A percentile compares a stretch with the other conserved stretches of the same genome.
phyloP scores from a whole-genome alignment of 2,888 invertebrate species.

The Netelia melanura region DNA sequence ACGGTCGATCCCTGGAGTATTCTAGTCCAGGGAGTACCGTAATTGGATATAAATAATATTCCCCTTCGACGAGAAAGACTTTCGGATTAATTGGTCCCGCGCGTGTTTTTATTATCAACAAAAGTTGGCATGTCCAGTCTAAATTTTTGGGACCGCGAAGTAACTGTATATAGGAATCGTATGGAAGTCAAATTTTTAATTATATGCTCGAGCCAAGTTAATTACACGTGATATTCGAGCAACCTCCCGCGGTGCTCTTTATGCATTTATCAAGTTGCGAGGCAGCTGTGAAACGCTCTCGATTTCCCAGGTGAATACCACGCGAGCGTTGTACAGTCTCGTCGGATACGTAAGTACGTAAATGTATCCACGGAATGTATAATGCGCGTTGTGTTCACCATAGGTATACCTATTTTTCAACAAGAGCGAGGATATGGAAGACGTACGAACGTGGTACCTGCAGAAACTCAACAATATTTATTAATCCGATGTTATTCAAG shows the following conservation, averaged over 20 bases:
- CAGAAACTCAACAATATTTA: neutral
- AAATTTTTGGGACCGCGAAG: neutral
- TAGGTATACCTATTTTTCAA: neutral
- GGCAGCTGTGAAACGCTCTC: conserved; percentile 70
- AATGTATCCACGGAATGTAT: neutral
- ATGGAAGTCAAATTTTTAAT: conserved; percentile 71
- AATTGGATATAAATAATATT: too few species aligned
- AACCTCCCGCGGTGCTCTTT: conserved; percentile 66
- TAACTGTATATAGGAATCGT: conserved; percentile 11
- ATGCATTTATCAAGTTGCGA: conserved; percentile 76
- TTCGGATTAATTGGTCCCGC: too few species aligned
- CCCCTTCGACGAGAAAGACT: too few species aligned
- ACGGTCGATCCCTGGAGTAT: too few species aligned
- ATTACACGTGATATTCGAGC: conserved; percentile 67
- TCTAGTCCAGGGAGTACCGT: too few species aligned
- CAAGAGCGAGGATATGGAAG: neutral
- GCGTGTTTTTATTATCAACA: too few species aligned
- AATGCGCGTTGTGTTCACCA: neutral
- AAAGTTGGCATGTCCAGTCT: too few species aligned
- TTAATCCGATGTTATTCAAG: neutral
- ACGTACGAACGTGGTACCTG: neutral
- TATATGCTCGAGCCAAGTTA: conserved; percentile 58
- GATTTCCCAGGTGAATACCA: conserved; percentile 76
- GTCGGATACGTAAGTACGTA: neutral
- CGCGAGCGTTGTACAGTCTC: conserved; percentile 27